Percentiles rank a stretch among this genome's conserved stretches.
phyloP scores from a whole-genome alignment of 2,797 vertebrate species.

The Pangasius larnaudii region DNA sequence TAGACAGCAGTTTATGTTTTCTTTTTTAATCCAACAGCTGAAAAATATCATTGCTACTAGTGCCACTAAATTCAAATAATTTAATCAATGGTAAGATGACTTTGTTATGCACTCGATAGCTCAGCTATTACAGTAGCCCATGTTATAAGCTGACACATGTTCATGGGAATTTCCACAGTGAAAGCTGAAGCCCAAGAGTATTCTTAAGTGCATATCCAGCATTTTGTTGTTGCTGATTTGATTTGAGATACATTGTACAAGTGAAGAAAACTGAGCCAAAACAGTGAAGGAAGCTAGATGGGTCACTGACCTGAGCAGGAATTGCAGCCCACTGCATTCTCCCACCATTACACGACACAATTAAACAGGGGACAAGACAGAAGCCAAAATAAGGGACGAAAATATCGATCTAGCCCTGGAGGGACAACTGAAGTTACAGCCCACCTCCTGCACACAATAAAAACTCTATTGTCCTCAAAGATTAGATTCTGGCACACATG shows the following conservation, averaged over 20 bases:
- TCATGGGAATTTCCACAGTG: neutral
- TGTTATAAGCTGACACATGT: neutral
- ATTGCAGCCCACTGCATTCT: conserved; percentile 24
- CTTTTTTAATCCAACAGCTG: neutral
- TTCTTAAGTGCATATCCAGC: conserved; percentile 8
- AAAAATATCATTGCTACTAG: neutral
- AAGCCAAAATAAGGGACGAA: conserved; percentile 38
- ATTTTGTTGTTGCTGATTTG: conserved; percentile 19
- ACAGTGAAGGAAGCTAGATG: neutral
- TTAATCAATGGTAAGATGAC: neutral
- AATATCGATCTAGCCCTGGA: conserved; percentile 50
- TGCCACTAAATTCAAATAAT: neutral
- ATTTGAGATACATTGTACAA: conserved; percentile 24
- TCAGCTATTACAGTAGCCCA: neutral
- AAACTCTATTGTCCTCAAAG: conserved; percentile 52
- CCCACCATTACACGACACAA: conserved; percentile 47
- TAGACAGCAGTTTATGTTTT: neutral
- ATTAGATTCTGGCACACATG: conserved; percentile 55
- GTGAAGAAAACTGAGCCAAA: conserved; percentile 26
- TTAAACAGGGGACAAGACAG: conserved; percentile 51
- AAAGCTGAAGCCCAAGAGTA: neutral
- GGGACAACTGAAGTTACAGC: conserved; percentile 47
- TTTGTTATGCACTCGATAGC: neutral
- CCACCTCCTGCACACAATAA: conserved; percentile 51
- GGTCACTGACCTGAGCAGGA: conserved; percentile 38